Base-by-base conservation (phyloP, 2,888 invertebrate species). In the Macroteleia sp. region DNA sequence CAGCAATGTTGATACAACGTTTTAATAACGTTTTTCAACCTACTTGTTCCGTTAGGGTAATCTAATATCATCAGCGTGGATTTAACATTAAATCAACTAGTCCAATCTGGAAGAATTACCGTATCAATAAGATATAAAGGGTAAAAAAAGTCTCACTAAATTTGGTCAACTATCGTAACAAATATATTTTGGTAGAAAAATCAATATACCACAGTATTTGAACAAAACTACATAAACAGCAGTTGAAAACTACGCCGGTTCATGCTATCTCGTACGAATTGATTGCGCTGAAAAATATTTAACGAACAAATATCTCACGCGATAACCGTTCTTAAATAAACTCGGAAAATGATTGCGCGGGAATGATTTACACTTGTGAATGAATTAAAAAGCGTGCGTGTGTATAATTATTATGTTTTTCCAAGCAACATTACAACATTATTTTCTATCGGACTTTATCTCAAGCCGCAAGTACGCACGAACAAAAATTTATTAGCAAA, bases 261-360 rank as follows among this genome's bases (percentile, higher is more conserved):
- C 50, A 17, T 28, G 50, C 62, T 50, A 52, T 36, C 25, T 19
- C 48, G 17, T 32, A 14, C 39, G 42, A 34, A 34, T 66, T 22
- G 42, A 66, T 42, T 22, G 42, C 52, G 32, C 20, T 66, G 67
- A 67, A 67, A 67, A 67, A 67, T 48, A 57, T 67, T 69, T 41
- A 50, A 50, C 59, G 59, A 59, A 50, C 57, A 69, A 69, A 59
- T 52, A 70, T 70, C 34, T 41, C 28, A 46, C 50, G 50, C 32
- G 59, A 69, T 69, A 67, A 67, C 25, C 34, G 57, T 57, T 56
- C 57, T 69, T 48, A 48, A 67, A 50, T 22, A 70, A 70, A 59
- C 59, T 69, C 50, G 57, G 57, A 59, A 52, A 50, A 50, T 42
- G 59, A 70, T 52, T 70, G 52, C 59, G 42, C 34, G 39, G 5